Conservation (phyloP, 2,888 invertebrate genomes). For the Xestia c-nigrum region DNA sequence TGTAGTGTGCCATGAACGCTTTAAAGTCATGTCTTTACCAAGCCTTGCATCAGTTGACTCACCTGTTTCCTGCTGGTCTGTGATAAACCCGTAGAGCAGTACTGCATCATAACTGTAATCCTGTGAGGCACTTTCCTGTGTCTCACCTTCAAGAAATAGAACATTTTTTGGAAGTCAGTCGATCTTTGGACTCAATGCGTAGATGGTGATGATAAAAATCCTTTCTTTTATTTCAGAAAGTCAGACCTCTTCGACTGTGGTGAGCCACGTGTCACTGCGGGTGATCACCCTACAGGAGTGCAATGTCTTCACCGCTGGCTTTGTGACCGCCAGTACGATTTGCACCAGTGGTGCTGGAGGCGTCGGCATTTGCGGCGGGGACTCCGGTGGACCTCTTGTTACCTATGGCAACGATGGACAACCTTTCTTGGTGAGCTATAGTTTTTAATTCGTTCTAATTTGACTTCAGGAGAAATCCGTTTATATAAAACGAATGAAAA, state of each 20-base stretch:
- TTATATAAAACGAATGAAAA: background rate
- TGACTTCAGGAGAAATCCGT: background rate
- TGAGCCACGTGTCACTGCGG: slow-evolving; percentile 73
- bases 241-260: slow-evolving; percentile 62
- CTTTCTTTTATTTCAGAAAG: slow-evolving; percentile 62
- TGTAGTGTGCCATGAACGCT: background rate
- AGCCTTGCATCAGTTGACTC: background rate
- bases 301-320: slow-evolving; percentile 62
- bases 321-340: slow-evolving; percentile 68
- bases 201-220: background rate
- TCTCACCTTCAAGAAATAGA: background rate
- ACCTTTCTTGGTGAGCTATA: slow-evolving; percentile 26
- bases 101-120: background rate
- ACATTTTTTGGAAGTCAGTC: background rate
- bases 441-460: background rate
- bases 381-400: slow-evolving; percentile 77
- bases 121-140: background rate
- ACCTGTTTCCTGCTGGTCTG: background rate
- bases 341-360: slow-evolving; percentile 77
- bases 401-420: slow-evolving; percentile 16
- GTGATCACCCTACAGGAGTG: slow-evolving; percentile 73
- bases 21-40: background rate
- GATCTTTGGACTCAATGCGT: background rate
- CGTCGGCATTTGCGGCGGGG: slow-evolving; percentile 77
- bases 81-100: background rate